Evolutionary conservation across 2,888 invertebrate species (phyloP), one percentile per base, ranked within the genome.

Genomic region (Drosophila buzzatii): DNA sequence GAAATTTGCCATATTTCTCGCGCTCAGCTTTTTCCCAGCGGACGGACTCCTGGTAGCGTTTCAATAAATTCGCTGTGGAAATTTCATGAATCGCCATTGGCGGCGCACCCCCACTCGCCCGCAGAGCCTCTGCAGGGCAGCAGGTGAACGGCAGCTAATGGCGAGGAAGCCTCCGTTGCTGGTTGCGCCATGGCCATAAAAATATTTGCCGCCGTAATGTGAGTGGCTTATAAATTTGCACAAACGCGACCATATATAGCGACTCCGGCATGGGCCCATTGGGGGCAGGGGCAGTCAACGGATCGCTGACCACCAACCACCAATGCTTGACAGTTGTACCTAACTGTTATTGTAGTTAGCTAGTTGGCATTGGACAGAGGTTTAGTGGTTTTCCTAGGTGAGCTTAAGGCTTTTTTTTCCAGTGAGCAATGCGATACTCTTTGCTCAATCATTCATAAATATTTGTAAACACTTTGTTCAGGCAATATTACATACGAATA

Each of bases 151-250:
- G 51, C 49, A 37, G 60, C 66, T 63, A 39, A 62, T 57, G 49
- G 35, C 45, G 47, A 57, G 68, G 82, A 74, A 74, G 85, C 70
- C 85, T 70, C 71, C 53, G 74, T 44, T 31, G 41, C 41, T 41
- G 41, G 68, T 55, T 72, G 69, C 76, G 68, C 58, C 83, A 59
- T 72, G 67, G 86, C 77, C 84, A 89, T 85, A 89, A 79, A 90
- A 90, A 83, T 85, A 89, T 89, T 84, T 89, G 73, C 85, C 84
- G 82, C 84, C 88, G 84, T 85, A 90, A 90, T 89, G 82, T 85
- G 66, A 89, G 89, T 75, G 90, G 76, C 85, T 90, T 88, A 88
- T 90, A 84, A 84, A 84, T 84, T 84, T 88, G 84, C 80, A 82
- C 90, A 90, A 89, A 73, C 73, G 74, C 83, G 72, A 71, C 90